Evolutionary conservation across 1,140 invertebrate species (phyloP).

Genomic region (Aleiodes sp.): DNA sequence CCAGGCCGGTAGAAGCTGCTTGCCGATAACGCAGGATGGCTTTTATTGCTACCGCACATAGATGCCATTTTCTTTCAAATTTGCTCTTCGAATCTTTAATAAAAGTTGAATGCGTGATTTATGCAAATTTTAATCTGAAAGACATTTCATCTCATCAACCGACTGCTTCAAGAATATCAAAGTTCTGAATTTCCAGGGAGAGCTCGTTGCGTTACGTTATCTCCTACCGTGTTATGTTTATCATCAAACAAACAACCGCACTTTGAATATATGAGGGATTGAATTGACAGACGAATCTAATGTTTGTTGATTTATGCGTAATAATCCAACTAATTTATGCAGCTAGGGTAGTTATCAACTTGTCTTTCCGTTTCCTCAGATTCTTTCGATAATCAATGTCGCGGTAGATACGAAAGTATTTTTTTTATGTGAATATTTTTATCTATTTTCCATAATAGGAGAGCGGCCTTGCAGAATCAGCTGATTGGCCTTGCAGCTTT

Average conservation of each 20-base stretch:
- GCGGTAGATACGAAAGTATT: conserved; percentile 3
- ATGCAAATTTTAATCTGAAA: not conserved
- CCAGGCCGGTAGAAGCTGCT: conserved; percentile 59
- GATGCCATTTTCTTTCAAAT: conserved; percentile 54
- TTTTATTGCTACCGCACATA: conserved; percentile 63
- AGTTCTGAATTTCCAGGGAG: not conserved
- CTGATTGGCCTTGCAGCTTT: not conserved
- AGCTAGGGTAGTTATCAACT: not conserved
- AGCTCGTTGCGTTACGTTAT: not conserved
- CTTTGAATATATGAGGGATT: not conserved
- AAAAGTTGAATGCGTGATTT: not conserved
- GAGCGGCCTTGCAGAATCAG: not conserved
- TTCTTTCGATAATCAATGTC: conserved; percentile 28
- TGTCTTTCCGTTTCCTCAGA: not conserved
- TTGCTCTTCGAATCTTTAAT: not conserved
- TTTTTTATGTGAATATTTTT: no score
- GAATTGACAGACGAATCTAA: not conserved
- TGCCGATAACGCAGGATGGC: conserved; percentile 57
- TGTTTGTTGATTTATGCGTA: conserved; percentile 38
- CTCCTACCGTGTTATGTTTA: not conserved
- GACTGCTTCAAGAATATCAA: not conserved
- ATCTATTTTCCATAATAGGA: no score
- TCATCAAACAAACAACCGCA: not conserved
- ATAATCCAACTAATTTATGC: conserved; percentile 13
- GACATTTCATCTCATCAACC: not conserved